phyloP scores from a whole-genome alignment of 2,888 invertebrate species.

The Phyllotreta striolata region DNA sequence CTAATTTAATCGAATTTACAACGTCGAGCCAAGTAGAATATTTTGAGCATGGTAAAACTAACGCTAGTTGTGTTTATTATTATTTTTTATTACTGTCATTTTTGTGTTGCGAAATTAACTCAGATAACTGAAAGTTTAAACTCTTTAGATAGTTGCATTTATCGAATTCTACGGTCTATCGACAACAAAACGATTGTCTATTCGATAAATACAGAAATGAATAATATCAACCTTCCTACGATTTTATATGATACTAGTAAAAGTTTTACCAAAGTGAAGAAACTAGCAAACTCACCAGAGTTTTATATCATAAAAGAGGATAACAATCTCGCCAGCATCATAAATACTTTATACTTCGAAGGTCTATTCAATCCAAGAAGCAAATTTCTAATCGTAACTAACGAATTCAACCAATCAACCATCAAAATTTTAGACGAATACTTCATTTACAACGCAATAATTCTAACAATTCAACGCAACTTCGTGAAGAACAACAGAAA shows the following conservation, averaged over 20 bases:
- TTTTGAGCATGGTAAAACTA: too few relatives aligned
- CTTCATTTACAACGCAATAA: slow-evolving; percentile 8
- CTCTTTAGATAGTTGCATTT: slow-evolving; percentile 1
- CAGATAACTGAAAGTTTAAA: background rate
- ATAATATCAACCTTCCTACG: background rate
- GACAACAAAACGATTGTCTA: background rate
- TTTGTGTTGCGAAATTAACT: too few relatives aligned
- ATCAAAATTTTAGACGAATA: background rate
- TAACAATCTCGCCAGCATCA: background rate
- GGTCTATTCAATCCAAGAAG: background rate
- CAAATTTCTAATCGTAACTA: slow-evolving; percentile 3
- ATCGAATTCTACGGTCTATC: background rate
- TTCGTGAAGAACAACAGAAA: background rate
- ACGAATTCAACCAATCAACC: background rate
- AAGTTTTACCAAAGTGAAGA: background rate
- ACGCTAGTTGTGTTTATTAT: too few relatives aligned
- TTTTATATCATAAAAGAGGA: background rate
- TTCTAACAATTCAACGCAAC: background rate
- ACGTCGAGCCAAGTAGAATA: too few relatives aligned
- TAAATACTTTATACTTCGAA: background rate
- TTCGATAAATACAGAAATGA: background rate
- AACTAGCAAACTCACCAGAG: background rate
- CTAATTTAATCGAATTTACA: too few relatives aligned
- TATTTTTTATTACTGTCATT: too few relatives aligned
- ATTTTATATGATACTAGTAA: slow-evolving; percentile 1